Base-by-base conservation (phyloP, 64 coral and sea anemone genomes). In the Pachyseris speciosa region DNA sequence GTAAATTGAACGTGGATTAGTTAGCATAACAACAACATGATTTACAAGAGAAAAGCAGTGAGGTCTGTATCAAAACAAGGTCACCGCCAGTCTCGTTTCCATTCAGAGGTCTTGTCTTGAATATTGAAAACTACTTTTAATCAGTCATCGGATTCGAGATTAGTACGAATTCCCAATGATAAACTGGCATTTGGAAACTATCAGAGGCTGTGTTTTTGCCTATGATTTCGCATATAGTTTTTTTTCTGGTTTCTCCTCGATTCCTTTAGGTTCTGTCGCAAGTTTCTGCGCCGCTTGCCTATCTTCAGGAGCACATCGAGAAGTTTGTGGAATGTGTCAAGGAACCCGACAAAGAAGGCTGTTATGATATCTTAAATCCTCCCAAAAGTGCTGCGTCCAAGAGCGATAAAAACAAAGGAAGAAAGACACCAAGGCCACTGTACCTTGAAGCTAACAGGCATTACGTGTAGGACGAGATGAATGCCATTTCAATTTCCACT, bases 281-380 rank as follows among this genome's bases (percentile, higher is more conserved):
- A 26, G 77, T 51, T 13, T 61, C 77, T 61, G 60, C 77, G 10
- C 77, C 77, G 0, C 77, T 81, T 15, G 77, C 51, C 9, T 81
- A 61, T 11, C 77, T 81, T 17, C 15, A 81, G 33, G 52, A 63
- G 8, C 53, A 81, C 77, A 63, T 81, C 16, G 26, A 81, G 33
- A 61, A 60, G 22, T 81, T 61, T 26, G 77, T 61, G 1, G 77
- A 60, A 40, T 81, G 77, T 32, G 77, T 81, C 1, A 60, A 81
- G 5, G 11, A 81, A 34, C 53, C 77, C 9, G n/a, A 63, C 20
- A 81, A 81, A 26, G 53, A 60, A 61, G 77, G 77, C 19, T 81
- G 77, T 40, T 61, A 51, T 0, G 31, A 41, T 26, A 60, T 81
- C 34, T n/a, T 81, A 7, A 81, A 81, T 26, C 77, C 77, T 13